Evolutionary conservation across 2,113 vertebrate species (phyloP), one percentile per base, ranked within the genome.

Genomic region (Nesospiza acunhae): DNA sequence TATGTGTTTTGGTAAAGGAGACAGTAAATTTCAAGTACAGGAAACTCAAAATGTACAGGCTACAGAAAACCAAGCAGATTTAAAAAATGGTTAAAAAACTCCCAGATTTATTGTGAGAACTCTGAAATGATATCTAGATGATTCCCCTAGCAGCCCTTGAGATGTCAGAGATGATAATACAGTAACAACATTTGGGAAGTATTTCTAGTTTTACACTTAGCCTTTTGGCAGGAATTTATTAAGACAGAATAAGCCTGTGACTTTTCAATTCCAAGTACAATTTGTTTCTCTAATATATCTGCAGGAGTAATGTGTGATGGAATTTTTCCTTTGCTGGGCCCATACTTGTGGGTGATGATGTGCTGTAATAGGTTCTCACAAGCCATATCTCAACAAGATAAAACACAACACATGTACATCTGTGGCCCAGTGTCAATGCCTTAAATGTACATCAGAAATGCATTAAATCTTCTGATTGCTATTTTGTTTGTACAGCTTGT

Each of bases 221-320:
- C 98, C 98, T 99, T 98, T 98, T 99, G 98, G 98, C 99, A 99
- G 99, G 97, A 98, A 98, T 99, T 99, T 99, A 99, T 99, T 99
- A 99, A 99, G 99, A 99, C 97, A 98, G 98, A 99, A 99, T 99
- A 99, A 99, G 98, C 98, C 97, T 98, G 98, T 99, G 99, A 99
- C 99, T 99, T 99, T 99, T 99, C 99, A 99, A 99, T 99, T 99
- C 98, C 98, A 97, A 98, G 98, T 99, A 99, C 99, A 99, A 99
- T 99, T 99, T 99, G 99, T 99, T 99, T 99, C 99, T 98, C 98
- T 99, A 99, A 99, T 99, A 98, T 98, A 99, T 99, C 98, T 98
- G 94, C 96, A 80, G 98, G 97, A 98, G 98, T 98, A 99, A 99
- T 98, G 98, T 98, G 98, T 99, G 99, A 99, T 99, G 98, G 99